Evolutionary conservation across 1,140 invertebrate species (phyloP).

Genomic region (Spodoptera litura): DNA sequence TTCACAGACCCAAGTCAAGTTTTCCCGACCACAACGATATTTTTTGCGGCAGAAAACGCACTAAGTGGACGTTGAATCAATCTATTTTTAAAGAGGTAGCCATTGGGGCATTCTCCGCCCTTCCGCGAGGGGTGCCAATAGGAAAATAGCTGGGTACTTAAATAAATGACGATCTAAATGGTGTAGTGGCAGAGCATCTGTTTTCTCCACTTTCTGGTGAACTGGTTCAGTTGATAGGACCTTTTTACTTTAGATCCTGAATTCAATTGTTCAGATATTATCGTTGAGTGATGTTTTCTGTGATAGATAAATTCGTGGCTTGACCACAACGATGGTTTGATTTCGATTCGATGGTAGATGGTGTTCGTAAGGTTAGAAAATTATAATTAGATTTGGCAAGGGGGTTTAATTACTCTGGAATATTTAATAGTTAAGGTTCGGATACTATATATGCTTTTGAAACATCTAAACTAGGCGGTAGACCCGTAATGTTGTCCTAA

Average conservation of each 20-base stretch:
- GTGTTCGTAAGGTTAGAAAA: too few relatives aligned
- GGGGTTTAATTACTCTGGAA: too few relatives aligned
- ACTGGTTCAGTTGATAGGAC: background rate
- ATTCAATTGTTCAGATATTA: too few relatives aligned
- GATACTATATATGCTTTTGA: too few relatives aligned
- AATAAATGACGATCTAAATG: slow-evolving; percentile 34
- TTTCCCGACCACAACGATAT: background rate
- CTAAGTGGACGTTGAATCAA: slow-evolving; percentile 4
- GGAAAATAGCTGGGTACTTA: slow-evolving; percentile 23
- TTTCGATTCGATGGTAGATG: too few relatives aligned
- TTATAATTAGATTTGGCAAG: too few relatives aligned
- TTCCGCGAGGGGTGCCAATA: background rate
- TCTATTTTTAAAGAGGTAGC: slow-evolving; percentile 24
- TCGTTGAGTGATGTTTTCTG: too few relatives aligned
- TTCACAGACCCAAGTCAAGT: background rate
- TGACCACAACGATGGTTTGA: too few relatives aligned
- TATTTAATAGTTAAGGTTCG: too few relatives aligned
- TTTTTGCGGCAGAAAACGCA: background rate
- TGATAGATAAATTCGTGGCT: too few relatives aligned
- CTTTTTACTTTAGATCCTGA: background rate
- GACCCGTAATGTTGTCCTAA: too few relatives aligned
- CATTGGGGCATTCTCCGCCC: slow-evolving; percentile 21
- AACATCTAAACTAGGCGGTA: too few relatives aligned
- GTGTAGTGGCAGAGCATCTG: background rate
- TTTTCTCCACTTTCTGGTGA: background rate